Conservation (phyloP, 2,113 vertebrate genomes). For the Reinhardtius hippoglossoides region DNA sequence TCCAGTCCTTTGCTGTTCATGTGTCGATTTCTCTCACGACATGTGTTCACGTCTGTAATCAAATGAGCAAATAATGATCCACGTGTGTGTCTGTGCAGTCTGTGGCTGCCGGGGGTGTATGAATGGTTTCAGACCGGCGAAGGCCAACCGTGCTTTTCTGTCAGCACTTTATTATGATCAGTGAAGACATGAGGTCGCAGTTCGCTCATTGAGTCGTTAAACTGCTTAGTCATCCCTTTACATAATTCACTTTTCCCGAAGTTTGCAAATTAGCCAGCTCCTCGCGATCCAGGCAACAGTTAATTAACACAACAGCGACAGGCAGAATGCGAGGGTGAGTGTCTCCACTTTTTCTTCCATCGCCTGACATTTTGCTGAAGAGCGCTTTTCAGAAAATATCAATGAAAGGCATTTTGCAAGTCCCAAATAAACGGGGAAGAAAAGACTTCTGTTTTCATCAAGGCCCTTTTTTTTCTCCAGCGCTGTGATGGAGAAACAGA, state of each 20-base stretch:
- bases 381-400: slow-evolving; percentile 23
- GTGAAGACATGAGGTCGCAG: slow-evolving; percentile 31
- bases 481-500: slow-evolving; percentile 11
- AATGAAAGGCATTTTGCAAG: slow-evolving; percentile 5
- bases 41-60: background rate
- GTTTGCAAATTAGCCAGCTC: background rate
- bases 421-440: slow-evolving; percentile 2
- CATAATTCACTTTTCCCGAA: background rate
- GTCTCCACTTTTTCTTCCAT: background rate
- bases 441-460: slow-evolving; percentile 4
- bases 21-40: background rate
- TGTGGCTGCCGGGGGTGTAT: background rate
- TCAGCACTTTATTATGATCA: slow-evolving; percentile 40
- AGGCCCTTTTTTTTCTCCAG: slow-evolving; percentile 13
- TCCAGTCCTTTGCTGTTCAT: background rate
- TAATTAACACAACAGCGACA: background rate
- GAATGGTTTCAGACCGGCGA: slow-evolving; percentile 5
- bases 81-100: background rate
- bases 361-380: slow-evolving; percentile 33
- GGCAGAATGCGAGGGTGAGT: background rate
- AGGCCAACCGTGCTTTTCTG: background rate
- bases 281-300: background rate
- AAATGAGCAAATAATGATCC: background rate
- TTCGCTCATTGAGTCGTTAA: slow-evolving; percentile 42
- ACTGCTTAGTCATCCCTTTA: slow-evolving; percentile 22